Conservation (phyloP, 1,140 invertebrate genomes). For the Agrypnia vestita region DNA sequence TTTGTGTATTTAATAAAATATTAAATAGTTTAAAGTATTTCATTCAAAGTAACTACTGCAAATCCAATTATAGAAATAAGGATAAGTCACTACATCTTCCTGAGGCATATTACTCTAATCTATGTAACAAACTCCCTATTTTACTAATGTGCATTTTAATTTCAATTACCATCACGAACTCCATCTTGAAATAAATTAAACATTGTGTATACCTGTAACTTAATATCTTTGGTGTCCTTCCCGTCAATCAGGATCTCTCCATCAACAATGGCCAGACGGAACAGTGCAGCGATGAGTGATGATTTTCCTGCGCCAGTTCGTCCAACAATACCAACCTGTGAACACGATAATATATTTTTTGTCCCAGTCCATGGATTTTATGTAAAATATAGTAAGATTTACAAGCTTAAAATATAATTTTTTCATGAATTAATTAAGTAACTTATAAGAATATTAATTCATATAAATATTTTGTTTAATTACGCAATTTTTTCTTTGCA, state of each 20-base stretch:
- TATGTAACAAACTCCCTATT: not conserved
- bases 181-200: not conserved
- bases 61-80: not conserved
- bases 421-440: too few relatives aligned
- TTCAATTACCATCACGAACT: slow-evolving; percentile 66
- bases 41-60: too few relatives aligned
- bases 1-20: too few relatives aligned
- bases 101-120: not conserved
- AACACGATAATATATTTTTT: slow-evolving; percentile 44
- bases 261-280: slow-evolving; percentile 80
- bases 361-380: not conserved
- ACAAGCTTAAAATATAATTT: too few relatives aligned
- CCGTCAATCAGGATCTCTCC: slow-evolving; percentile 82
- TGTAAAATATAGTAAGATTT: too few relatives aligned
- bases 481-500: too few relatives aligned
- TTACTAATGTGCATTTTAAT: not conserved
- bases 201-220: slow-evolving; percentile 70
- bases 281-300: slow-evolving; percentile 82
- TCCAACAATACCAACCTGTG: slow-evolving; percentile 83
- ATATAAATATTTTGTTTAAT: too few relatives aligned
- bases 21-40: too few relatives aligned
- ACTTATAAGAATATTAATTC: too few relatives aligned
- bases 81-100: not conserved
- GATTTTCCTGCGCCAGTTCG: slow-evolving; percentile 90
- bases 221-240: slow-evolving; percentile 73